Evolutionary conservation across 2,797 vertebrate genomes (phyloP).

Genomic region (Esox lucius): DNA sequence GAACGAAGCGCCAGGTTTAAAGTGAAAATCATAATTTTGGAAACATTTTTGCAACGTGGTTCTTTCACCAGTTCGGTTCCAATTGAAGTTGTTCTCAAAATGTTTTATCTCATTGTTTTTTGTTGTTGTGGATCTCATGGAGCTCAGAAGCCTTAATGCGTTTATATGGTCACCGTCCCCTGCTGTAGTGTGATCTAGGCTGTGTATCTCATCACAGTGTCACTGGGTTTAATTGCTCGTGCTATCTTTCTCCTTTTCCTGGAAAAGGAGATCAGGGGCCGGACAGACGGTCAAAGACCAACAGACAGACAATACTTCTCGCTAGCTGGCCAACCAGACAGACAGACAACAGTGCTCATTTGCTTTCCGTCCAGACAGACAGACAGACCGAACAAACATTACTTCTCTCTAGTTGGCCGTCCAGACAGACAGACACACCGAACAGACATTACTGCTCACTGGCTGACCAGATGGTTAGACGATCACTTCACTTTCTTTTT

Average conservation of each 20-base stretch:
- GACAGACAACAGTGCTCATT: too few species aligned
- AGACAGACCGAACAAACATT: too few species aligned
- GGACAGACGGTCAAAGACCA: too few species aligned
- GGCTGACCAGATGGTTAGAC: neutral
- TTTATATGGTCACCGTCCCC: neutral
- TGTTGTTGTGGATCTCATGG: neutral
- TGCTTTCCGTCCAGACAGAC: too few species aligned
- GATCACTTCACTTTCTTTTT: constrained; percentile 4
- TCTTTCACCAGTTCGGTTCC: neutral
- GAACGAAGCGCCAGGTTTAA: neutral
- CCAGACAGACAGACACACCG: too few species aligned
- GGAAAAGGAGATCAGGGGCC: neutral
- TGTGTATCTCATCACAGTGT: neutral
- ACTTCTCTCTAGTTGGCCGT: too few species aligned
- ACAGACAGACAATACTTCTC: neutral
- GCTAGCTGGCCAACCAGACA: too few species aligned
- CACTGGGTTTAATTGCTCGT: neutral
- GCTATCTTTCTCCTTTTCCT: neutral
- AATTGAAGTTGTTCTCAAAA: neutral
- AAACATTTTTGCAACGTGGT: neutral
- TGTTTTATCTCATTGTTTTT: neutral
- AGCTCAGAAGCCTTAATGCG: neutral
- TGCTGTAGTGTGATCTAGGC: neutral
- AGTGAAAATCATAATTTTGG: neutral
- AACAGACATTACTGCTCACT: neutral